Evolutionary conservation across 1,140 invertebrate genomes (phyloP).

Genomic region (Lutraria rhynchaena): DNA sequence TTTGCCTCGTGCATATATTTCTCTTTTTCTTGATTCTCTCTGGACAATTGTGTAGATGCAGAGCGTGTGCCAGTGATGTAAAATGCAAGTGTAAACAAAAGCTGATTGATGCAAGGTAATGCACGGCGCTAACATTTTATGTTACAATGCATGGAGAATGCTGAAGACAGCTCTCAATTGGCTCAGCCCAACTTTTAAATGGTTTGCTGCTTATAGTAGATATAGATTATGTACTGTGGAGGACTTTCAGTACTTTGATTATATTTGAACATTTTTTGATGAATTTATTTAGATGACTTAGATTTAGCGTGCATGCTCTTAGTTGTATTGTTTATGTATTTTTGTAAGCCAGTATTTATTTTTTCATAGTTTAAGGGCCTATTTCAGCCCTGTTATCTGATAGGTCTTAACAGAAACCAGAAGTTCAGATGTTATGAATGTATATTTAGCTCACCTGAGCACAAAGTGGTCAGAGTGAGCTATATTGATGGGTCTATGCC

Average conservation of each 20-base stretch:
- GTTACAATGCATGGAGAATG: neutral
- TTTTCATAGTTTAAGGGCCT: too few relatives aligned
- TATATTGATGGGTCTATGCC: too few relatives aligned
- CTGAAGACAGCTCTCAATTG: neutral
- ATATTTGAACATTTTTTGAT: neutral
- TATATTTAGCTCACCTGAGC: too few relatives aligned
- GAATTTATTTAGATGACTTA: neutral
- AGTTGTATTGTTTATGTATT: too few relatives aligned
- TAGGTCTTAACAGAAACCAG: too few relatives aligned
- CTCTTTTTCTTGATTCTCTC: constrained; percentile 32
- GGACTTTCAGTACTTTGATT: neutral
- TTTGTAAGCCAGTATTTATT: too few relatives aligned
- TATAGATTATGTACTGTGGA: neutral
- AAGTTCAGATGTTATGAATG: too few relatives aligned
- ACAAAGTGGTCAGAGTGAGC: too few relatives aligned
- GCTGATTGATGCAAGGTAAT: constrained; percentile 49
- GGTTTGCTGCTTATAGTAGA: constrained; percentile 14
- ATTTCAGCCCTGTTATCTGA: too few relatives aligned
- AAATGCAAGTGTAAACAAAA: constrained; percentile 50
- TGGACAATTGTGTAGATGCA: constrained; percentile 34
- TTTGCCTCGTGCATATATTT: constrained; percentile 13
- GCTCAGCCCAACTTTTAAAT: too few relatives aligned
- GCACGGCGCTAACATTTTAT: neutral
- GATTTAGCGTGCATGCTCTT: neutral
- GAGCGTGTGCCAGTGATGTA: constrained; percentile 41